Base-by-base conservation (phyloP, 2,888 invertebrate genomes). In the Ferdinandea cuprea region DNA sequence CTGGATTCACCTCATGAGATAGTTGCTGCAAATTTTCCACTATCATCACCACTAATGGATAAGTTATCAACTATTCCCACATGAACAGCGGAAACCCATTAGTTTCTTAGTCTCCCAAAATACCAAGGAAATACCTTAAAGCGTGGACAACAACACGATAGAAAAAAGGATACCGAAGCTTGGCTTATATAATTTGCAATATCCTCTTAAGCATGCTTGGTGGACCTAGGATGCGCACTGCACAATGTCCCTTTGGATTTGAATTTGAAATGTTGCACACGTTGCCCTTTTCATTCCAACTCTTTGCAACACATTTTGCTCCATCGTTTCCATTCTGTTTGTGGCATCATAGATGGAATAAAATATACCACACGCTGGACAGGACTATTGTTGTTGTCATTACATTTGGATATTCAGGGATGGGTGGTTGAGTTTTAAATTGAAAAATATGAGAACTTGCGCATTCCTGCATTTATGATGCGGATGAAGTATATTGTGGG, bases 71-170 rank as follows among this genome's bases (percentile, higher is more conserved):
- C 52, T 13, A 44, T 69, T 65, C 13, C 58, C 69, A 35, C 76
- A 65, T 46, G 54, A 81, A 81, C 80, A 81, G 25, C 32, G 52
- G 76, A 81, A 76, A 76, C 52, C 80, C 76, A 76, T 81, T 80
- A 63, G 44, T 13, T 28, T 19, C 32, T 15, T 21, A 59, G 40
- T 35, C 30, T 30, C 9, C 13, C 46, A 58, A 52, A 42, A n/a
- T n/a, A n/a, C n/a, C 35, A 61, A 32, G 21, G 35, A 46, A 32
- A 32, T 65, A 40, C 54, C 66, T 68, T 15, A 3, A 19, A 46
- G 58, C 40, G 40, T n/a, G n/a, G n/a, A n/a, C n/a, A n/a, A 40
- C 13, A 13, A 13, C n/a, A n/a, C 3, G 7, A 15, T 25, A 48
- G 37, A 65, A 32, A 35, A 17, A 63, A 5, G 28, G 25, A 32